These are phyloP conservation scores for Mimas tiliae DNA, from an alignment of 2,888 invertebrate genomes.

Conservation along the genomic window DNA sequence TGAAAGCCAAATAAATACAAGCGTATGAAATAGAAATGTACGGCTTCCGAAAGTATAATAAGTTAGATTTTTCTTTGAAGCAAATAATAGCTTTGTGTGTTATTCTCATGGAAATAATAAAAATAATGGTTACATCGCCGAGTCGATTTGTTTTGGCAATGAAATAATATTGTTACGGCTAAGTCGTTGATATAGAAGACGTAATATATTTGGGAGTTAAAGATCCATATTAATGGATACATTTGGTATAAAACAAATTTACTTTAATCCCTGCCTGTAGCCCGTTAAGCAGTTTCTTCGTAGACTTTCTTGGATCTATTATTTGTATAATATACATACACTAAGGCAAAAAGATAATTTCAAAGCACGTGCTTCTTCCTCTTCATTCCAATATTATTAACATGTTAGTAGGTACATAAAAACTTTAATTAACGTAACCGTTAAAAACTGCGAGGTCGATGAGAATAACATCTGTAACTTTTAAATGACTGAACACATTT, in stretches of 20 bases:
- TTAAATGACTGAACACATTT: too few species aligned
- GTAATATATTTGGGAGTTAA: constrained; percentile 2
- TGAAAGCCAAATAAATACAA: not conserved
- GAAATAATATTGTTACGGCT: constrained; percentile 13
- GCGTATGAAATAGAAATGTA: not conserved
- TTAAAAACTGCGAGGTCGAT: too few species aligned
- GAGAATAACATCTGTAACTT: too few species aligned
- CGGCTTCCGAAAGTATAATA: constrained; percentile 1
- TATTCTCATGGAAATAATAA: constrained; percentile 7
- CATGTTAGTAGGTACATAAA: too few species aligned
- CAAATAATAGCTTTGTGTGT: not conserved
- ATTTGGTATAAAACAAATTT: not conserved
- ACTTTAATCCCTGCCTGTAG: not conserved
- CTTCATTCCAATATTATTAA: too few species aligned
- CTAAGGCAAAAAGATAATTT: too few species aligned
- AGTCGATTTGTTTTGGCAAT: constrained; percentile 14
- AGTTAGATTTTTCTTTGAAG: constrained; percentile 9
- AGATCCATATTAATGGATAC: not conserved
- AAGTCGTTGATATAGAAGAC: not conserved
- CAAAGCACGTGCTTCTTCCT: too few species aligned
- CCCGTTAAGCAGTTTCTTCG: not conserved
- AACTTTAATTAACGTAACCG: too few species aligned
- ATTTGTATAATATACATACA: too few species aligned
- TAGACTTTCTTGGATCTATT: not conserved
- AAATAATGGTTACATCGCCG: constrained; percentile 6